Evolutionary conservation across 2,113 vertebrate genomes (phyloP), one percentile per base, ranked within the genome.

Genomic region (Peucedramus taeniatus): DNA sequence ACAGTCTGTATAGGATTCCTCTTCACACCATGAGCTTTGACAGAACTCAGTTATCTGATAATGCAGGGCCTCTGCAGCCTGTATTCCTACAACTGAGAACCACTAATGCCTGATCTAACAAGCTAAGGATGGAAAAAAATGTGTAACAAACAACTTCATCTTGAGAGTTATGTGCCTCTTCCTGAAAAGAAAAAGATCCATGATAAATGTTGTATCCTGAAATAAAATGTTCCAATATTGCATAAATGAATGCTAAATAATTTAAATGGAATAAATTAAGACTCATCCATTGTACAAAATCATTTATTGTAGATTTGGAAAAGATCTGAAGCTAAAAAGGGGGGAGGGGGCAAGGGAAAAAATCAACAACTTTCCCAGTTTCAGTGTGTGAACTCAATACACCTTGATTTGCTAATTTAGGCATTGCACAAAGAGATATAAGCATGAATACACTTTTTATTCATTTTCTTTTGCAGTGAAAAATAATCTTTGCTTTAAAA

Each of bases 251-350:
- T 84, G 49, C 1, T 94, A 89, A 94, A 91, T 92, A 93, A 93
- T 92, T 95, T 30, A 94, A 77, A 60, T n/a, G 16, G 22, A 94
- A 96, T 93, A 87, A 94, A 94, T 80, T 89, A 76, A 87, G 64
- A 90, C 7, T 83, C 77, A 72, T 37, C 3, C 40, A 40, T 30
- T 94, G 40, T 71, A n/a, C 20, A 90, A 83, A 87, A 53, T 14
- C 6, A 79, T 87, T 92, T 87, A 68, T 39, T 94, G 50, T 60
- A n/a, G 22, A 63, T 90, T 92, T 83, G 54, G 57, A 83, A 87
- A 83, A 68, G 22, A 81, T 91, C 11, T 78, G 68, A 86, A 35
- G 15, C 22, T 66, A 50, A 70, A 71, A 19, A 1, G 3, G 1
- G 6, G 6, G 2, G 7, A 1, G 2, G 6, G 3, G 3, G 5